Conservation (phyloP, 1,140 invertebrate genomes). For the Stegodyphus dumicola region DNA sequence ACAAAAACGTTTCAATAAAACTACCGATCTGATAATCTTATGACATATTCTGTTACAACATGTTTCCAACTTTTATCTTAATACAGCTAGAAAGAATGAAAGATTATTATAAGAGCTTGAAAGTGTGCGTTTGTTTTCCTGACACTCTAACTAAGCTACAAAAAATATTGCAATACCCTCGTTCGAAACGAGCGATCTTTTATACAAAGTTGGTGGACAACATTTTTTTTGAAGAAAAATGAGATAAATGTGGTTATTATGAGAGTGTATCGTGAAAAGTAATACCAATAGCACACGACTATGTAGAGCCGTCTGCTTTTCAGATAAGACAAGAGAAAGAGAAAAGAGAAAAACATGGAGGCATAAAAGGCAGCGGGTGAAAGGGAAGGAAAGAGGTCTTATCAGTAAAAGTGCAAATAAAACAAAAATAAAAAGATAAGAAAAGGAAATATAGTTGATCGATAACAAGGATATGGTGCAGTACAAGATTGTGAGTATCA, state of each 20-base stretch:
- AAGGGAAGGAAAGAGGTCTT: slow-evolving; percentile 52
- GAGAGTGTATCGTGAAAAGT: slow-evolving; percentile 25
- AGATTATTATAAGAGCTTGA: too few species aligned
- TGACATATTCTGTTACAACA: too few species aligned
- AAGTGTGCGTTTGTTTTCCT: too few species aligned
- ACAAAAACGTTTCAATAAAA: too few species aligned
- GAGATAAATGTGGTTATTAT: slow-evolving; percentile 47
- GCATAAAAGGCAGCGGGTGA: slow-evolving; percentile 54
- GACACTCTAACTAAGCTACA: too few species aligned
- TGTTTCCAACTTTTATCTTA: too few species aligned
- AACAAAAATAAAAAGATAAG: slow-evolving; percentile 60
- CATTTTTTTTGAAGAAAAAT: neutral
- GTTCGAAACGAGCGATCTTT: too few species aligned
- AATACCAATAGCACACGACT: slow-evolving; percentile 18
- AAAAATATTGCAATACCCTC: too few species aligned
- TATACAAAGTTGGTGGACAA: neutral
- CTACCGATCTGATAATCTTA: too few species aligned
- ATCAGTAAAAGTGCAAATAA: slow-evolving; percentile 56
- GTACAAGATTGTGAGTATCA: slow-evolving; percentile 51
- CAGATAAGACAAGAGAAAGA: slow-evolving; percentile 38
- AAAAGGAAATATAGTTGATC: slow-evolving; percentile 47
- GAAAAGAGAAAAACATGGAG: slow-evolving; percentile 22
- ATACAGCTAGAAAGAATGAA: too few species aligned
- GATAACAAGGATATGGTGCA: slow-evolving; percentile 54
- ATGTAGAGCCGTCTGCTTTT: slow-evolving; percentile 43